phyloP scores from a whole-genome alignment of 2,888 invertebrate species.

The Caenorhabditis sulstoni region DNA sequence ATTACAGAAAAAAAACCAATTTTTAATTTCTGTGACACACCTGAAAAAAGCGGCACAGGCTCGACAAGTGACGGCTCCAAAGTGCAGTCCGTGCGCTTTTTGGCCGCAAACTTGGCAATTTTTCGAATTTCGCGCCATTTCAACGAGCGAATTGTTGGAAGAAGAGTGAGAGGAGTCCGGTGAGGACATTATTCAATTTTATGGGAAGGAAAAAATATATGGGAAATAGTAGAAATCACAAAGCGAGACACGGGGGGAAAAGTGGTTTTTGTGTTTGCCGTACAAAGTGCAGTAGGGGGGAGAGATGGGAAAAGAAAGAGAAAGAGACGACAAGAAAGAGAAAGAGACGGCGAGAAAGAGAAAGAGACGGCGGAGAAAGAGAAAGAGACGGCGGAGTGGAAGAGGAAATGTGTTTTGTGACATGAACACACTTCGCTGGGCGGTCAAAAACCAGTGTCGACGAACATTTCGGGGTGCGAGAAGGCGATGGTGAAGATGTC shows the following conservation, averaged over 20 bases:
- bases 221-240: too few species aligned
- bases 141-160: too few species aligned
- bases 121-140: not conserved
- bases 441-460: constrained; percentile 33
- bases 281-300: not conserved
- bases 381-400: constrained; percentile 13
- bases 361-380: not conserved
- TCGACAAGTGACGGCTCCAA: constrained; percentile 57
- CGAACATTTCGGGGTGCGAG: constrained; percentile 48
- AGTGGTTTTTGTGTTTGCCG: too few species aligned
- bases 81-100: constrained; percentile 51
- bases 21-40: constrained; percentile 4
- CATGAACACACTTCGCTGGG: too few species aligned
- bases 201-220: too few species aligned
- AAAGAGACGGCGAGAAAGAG: constrained; percentile 13
- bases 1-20: too few species aligned
- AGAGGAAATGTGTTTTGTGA: constrained; percentile 35
- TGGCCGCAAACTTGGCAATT: constrained; percentile 50
- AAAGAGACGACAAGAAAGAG: not conserved
- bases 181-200: too few species aligned
- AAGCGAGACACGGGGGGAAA: too few species aligned
- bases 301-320: constrained; percentile 11
- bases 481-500: constrained; percentile 58
- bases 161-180: too few species aligned
- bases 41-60: constrained; percentile 64